These are phyloP conservation scores for Protobothrops mucrosquamatus DNA, from an alignment of 2,113 vertebrate species.

Conservation along the genomic window DNA sequence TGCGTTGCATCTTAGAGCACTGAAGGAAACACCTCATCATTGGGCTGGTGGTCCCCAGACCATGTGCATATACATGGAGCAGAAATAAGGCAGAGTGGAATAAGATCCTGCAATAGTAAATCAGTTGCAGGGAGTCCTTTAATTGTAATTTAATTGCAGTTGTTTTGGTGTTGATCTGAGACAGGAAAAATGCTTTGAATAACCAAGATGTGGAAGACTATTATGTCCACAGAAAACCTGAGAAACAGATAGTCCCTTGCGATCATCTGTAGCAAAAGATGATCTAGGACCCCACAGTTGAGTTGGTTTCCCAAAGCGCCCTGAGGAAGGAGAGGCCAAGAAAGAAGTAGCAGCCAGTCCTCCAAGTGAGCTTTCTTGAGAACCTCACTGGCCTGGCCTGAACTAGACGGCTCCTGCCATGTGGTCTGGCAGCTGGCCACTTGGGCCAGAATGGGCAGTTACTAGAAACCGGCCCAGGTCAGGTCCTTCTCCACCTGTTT, in stretches of 20 bases:
- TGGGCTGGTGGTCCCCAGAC: neutral
- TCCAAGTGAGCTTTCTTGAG: neutral
- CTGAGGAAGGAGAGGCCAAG: too few species aligned
- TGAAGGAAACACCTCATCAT: neutral
- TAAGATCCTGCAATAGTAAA: too few species aligned
- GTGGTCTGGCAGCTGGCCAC: neutral
- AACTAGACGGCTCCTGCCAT: too few species aligned
- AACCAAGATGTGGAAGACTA: neutral
- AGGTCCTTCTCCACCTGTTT: neutral
- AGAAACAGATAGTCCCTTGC: neutral
- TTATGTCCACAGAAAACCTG: neutral
- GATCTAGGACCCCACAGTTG: neutral
- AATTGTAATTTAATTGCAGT: neutral
- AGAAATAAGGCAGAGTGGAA: neutral
- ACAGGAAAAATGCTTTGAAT: neutral
- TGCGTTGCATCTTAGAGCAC: neutral
- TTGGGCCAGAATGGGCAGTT: neutral
- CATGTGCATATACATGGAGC: neutral
- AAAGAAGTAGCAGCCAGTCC: too few species aligned
- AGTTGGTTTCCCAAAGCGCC: neutral
- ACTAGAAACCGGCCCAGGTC: neutral
- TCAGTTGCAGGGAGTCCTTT: neutral
- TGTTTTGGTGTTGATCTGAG: neutral
- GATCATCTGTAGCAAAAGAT: neutral
- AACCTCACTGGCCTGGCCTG: neutral